Evolutionary conservation across 2,888 invertebrate genomes (phyloP).

Genomic region (Anoplius nigerrimus): DNA sequence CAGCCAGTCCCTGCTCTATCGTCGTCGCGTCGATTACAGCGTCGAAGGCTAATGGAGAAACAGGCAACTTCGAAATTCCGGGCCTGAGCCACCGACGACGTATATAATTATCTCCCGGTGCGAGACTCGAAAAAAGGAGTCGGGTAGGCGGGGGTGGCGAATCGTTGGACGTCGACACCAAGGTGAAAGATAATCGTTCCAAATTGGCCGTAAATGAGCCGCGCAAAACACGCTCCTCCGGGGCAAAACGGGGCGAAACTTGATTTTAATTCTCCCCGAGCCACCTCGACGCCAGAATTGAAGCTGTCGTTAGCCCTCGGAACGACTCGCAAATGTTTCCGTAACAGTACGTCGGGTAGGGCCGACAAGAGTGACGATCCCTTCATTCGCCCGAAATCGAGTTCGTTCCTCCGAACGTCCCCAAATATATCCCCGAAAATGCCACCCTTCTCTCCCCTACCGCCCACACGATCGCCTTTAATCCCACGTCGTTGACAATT

Average conservation of each 20-base stretch:
- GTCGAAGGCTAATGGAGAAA: constrained; percentile 36
- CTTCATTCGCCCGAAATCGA: too few relatives aligned
- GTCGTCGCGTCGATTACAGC: constrained; percentile 19
- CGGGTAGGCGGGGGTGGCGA: background rate
- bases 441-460: too few relatives aligned
- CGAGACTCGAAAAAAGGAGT: constrained; percentile 34
- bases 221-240: constrained; percentile 24
- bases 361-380: too few relatives aligned
- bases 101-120: constrained; percentile 37
- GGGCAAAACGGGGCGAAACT: constrained; percentile 45
- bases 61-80: constrained; percentile 30
- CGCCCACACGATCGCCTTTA: too few relatives aligned
- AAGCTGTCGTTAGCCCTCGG: too few relatives aligned
- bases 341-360: too few relatives aligned
- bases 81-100: background rate
- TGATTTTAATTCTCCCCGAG: constrained; percentile 36
- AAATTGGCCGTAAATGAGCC: constrained; percentile 58
- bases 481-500: too few relatives aligned
- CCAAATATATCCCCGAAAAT: too few relatives aligned
- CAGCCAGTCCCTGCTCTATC: too few relatives aligned
- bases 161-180: constrained; percentile 27
- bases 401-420: too few relatives aligned
- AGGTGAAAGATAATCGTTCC: constrained; percentile 39
- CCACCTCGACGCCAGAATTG: too few relatives aligned
- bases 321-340: too few relatives aligned